Conservation (phyloP, 2,797 vertebrate genomes). For the Hemibagrus guttatus region DNA sequence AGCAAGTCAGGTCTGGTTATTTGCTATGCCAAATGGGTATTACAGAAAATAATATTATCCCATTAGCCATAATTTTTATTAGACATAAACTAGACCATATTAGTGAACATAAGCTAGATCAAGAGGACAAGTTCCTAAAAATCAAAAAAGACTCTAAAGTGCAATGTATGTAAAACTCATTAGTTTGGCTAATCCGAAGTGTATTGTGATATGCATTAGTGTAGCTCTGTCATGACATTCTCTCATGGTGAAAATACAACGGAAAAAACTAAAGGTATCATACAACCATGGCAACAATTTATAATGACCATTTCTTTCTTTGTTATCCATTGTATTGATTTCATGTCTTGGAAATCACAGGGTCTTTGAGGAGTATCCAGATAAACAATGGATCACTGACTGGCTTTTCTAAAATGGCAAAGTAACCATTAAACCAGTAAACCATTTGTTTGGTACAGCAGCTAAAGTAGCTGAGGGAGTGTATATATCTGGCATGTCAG, state of each 20-base stretch:
- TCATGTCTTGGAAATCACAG: not conserved
- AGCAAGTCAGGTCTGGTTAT: constrained; percentile 13
- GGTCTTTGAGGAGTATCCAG: constrained; percentile 10
- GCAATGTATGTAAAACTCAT: constrained; percentile 72
- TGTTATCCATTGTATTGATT: constrained; percentile 19
- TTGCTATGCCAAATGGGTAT: constrained; percentile 40
- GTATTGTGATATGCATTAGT: constrained; percentile 68
- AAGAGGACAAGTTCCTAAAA: constrained; percentile 49
- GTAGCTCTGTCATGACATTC: constrained; percentile 62
- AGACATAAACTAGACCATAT: not conserved
- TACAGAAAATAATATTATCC: constrained; percentile 27
- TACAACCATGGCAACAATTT: constrained; percentile 58
- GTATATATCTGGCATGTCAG: constrained; percentile 76
- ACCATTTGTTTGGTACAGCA: constrained; percentile 75
- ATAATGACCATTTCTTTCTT: constrained; percentile 44
- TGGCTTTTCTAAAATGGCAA: constrained; percentile 15
- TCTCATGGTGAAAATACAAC: constrained; percentile 63
- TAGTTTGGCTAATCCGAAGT: constrained; percentile 61
- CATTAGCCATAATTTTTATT: not conserved
- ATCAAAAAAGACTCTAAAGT: constrained; percentile 64
- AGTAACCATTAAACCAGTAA: constrained; percentile 63
- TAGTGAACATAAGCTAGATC: constrained; percentile 52
- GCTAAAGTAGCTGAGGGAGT: constrained; percentile 57
- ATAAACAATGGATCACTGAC: constrained; percentile 10
- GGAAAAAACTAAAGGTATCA: constrained; percentile 59